These are phyloP conservation scores for Prosopocoilus inquinatus DNA, from an alignment of 2,888 invertebrate genomes.

Conservation along the genomic window DNA sequence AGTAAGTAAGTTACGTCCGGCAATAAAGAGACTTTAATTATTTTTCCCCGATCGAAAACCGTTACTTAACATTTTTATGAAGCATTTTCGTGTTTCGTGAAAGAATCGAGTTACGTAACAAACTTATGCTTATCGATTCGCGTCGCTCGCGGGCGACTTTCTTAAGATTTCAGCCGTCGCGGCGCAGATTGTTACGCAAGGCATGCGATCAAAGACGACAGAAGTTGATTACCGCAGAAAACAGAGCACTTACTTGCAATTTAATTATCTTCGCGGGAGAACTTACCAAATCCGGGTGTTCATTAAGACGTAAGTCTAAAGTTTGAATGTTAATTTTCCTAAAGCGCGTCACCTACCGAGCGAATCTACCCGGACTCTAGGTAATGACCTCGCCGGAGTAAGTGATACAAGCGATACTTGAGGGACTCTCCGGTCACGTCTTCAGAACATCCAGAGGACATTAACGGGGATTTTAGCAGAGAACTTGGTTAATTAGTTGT, in stretches of 20 bases:
- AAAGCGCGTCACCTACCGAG: conserved; percentile 3
- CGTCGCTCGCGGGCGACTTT: too few species aligned
- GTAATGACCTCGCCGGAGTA: conserved; percentile 33
- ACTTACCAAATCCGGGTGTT: too few species aligned
- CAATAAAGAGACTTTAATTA: conserved; percentile 27
- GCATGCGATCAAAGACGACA: too few species aligned
- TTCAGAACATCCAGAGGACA: conserved; percentile 39
- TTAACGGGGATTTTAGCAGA: conserved; percentile 38
- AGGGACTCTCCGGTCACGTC: conserved; percentile 41
- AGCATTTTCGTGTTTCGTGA: neutral
- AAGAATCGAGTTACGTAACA: too few species aligned
- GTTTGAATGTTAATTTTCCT: conserved; percentile 11
- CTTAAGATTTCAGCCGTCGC: too few species aligned
- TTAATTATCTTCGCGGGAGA: too few species aligned
- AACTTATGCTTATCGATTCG: too few species aligned
- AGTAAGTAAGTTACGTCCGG: conserved; percentile 9
- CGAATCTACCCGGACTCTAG: neutral
- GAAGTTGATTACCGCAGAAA: too few species aligned
- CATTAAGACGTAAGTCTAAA: neutral
- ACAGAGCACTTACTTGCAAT: too few species aligned
- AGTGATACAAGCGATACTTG: conserved; percentile 49
- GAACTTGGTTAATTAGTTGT: conserved; percentile 46
- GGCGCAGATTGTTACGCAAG: too few species aligned
- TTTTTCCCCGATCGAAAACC: conserved; percentile 12
- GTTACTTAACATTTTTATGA: conserved; percentile 9